Evolutionary conservation across 2,888 invertebrate genomes (phyloP).

Genomic region (Pegoplata infirma): DNA sequence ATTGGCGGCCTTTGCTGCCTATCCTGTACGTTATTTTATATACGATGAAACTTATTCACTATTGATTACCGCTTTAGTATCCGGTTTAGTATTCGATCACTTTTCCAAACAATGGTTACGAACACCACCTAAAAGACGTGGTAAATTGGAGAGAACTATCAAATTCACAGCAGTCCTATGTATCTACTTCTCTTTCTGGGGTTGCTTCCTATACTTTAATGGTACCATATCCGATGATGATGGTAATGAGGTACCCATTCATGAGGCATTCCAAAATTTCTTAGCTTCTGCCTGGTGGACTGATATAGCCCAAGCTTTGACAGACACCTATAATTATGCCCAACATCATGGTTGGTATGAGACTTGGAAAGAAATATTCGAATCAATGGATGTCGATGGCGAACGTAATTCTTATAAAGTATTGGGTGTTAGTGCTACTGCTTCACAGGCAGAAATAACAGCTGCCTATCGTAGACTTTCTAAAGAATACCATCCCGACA

Average conservation of each 20-base stretch:
- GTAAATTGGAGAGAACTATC: constrained; percentile 79
- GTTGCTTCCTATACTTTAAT: constrained; percentile 91
- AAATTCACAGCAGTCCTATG: constrained; percentile 82
- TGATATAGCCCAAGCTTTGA: constrained; percentile 86
- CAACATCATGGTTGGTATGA: constrained; percentile 93
- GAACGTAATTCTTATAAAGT: constrained; percentile 93
- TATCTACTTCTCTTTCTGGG: constrained; percentile 87
- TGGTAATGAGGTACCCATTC: constrained; percentile 91
- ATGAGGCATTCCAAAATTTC: constrained; percentile 93
- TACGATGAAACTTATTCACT: constrained; percentile 87
- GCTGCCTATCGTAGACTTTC: constrained; percentile 89
- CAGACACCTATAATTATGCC: constrained; percentile 87
- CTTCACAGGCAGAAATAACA: constrained; percentile 92
- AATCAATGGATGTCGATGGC: constrained; percentile 92
- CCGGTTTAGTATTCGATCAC: constrained; percentile 86
- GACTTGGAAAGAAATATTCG: constrained; percentile 91
- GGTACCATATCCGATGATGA: constrained; percentile 90
- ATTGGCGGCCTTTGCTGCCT: constrained; percentile 82
- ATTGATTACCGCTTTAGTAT: constrained; percentile 82
- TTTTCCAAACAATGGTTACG: constrained; percentile 89
- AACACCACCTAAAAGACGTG: constrained; percentile 80
- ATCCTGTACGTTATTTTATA: constrained; percentile 85
- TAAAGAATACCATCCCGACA: constrained; percentile 94
- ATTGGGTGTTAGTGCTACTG: constrained; percentile 86
- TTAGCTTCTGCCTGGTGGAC: constrained; percentile 93